Conservation (phyloP, 2,888 invertebrate species). For the Tortrix viridana region DNA sequence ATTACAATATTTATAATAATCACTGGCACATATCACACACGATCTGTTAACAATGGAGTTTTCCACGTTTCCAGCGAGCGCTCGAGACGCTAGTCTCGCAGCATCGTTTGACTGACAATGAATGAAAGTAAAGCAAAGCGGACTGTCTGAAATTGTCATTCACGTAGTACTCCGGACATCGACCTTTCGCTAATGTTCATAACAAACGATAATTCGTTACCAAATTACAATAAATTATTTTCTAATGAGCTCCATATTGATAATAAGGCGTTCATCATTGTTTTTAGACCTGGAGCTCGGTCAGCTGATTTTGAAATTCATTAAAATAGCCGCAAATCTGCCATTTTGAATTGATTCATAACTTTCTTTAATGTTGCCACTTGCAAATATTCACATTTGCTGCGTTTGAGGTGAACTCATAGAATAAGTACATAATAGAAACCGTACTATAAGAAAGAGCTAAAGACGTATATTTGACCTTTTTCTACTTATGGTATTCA, state of each 20-base stretch:
- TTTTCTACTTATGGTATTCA: too few species aligned
- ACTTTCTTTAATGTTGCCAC: slow-evolving; percentile 26
- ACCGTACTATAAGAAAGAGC: too few species aligned
- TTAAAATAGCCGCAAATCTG: slow-evolving; percentile 37
- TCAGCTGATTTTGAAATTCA: slow-evolving; percentile 38
- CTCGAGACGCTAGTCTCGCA: slow-evolving; percentile 15
- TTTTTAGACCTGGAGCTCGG: slow-evolving; percentile 7
- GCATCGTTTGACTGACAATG: slow-evolving; percentile 34
- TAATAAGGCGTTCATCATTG: slow-evolving; percentile 12
- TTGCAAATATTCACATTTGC: background rate
- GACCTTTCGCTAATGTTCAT: slow-evolving; percentile 30
- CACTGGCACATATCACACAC: slow-evolving; percentile 35
- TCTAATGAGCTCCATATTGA: background rate
- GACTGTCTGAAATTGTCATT: slow-evolving; percentile 34
- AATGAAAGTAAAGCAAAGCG: slow-evolving; percentile 33
- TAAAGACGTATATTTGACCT: too few species aligned
- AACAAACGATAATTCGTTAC: slow-evolving; percentile 22
- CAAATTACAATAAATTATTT: slow-evolving; percentile 2
- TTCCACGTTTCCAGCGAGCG: slow-evolving; percentile 29
- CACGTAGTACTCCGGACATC: slow-evolving; percentile 33
- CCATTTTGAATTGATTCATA: slow-evolving; percentile 37
- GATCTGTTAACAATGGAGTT: slow-evolving; percentile 32
- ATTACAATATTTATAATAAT: slow-evolving; percentile 22
- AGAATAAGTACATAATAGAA: too few species aligned
- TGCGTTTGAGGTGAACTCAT: slow-evolving; percentile 4